These are phyloP conservation scores for Ellobium chinense DNA, from an alignment of 2,888 invertebrate genomes.

Conservation along the genomic window DNA sequence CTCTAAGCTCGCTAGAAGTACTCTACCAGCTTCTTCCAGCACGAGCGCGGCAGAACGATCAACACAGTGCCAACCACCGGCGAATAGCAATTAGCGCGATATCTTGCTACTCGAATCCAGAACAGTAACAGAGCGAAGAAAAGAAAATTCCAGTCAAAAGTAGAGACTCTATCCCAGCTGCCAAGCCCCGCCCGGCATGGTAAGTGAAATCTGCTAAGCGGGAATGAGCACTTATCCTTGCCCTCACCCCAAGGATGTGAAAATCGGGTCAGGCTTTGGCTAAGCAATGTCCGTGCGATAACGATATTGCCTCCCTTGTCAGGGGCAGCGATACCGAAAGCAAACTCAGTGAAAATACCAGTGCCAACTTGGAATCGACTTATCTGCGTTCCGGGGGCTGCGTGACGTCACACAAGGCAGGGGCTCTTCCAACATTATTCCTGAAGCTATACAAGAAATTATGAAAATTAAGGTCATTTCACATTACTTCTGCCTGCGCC, in stretches of 20 bases:
- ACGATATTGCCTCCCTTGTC: neutral
- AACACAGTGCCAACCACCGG: constrained; percentile 18
- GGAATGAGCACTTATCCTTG: too few relatives aligned
- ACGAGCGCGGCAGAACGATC: constrained; percentile 30
- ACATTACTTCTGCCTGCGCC: constrained; percentile 51
- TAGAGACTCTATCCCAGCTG: too few relatives aligned
- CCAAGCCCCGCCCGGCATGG: too few relatives aligned
- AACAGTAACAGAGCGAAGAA: neutral
- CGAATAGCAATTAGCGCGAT: constrained; percentile 22
- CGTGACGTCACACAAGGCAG: constrained; percentile 72
- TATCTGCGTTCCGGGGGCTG: constrained; percentile 52
- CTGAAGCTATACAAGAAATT: constrained; percentile 67
- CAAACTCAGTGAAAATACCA: neutral
- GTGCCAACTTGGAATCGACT: constrained; percentile 6
- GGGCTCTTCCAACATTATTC: constrained; percentile 70
- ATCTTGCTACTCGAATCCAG: constrained; percentile 5
- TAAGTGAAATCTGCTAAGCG: too few relatives aligned
- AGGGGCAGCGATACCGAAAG: neutral
- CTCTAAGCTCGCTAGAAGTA: constrained; percentile 36
- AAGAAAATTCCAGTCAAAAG: neutral
- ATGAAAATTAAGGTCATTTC: constrained; percentile 66
- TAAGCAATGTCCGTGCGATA: neutral
- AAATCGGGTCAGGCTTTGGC: neutral
- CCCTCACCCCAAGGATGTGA: too few relatives aligned
- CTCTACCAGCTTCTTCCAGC: constrained; percentile 28